phyloP scores from a whole-genome alignment of 2,113 vertebrate genomes.

The Leptocoma aspasia region DNA sequence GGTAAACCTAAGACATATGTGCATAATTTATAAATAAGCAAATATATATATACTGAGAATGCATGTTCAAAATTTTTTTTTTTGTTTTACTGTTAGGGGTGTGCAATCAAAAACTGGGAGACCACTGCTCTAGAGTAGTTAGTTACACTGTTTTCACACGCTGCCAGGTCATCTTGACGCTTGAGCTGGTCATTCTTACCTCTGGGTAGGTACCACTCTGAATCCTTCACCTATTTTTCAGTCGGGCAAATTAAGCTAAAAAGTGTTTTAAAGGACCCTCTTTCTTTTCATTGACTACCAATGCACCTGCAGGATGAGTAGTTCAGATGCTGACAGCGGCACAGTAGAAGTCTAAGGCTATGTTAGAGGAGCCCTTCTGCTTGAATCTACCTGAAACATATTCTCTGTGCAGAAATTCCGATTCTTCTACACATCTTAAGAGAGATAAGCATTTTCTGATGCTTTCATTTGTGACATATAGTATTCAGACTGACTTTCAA shows the following conservation, averaged over 20 bases:
- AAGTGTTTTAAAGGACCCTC: neutral
- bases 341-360: neutral
- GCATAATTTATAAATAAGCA: neutral
- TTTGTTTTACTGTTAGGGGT: neutral
- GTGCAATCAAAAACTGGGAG: neutral
- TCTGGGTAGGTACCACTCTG: neutral
- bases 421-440: neutral
- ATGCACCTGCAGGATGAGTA: neutral
- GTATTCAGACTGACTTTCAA: neutral
- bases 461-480: neutral
- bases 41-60: no score
- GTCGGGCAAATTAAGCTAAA: neutral
- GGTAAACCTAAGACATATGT: neutral
- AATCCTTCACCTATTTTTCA: neutral
- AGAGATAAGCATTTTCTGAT: neutral
- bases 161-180: neutral
- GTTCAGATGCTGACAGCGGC: neutral
- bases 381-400: neutral
- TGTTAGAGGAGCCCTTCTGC: neutral
- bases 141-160: accelerated
- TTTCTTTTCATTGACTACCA: neutral
- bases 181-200: neutral
- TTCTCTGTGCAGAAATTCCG: neutral
- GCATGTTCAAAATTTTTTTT: neutral
- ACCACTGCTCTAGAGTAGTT: neutral